Evolutionary conservation across 2,888 invertebrate genomes (phyloP).

Genomic region (Atethmia centrago): DNA sequence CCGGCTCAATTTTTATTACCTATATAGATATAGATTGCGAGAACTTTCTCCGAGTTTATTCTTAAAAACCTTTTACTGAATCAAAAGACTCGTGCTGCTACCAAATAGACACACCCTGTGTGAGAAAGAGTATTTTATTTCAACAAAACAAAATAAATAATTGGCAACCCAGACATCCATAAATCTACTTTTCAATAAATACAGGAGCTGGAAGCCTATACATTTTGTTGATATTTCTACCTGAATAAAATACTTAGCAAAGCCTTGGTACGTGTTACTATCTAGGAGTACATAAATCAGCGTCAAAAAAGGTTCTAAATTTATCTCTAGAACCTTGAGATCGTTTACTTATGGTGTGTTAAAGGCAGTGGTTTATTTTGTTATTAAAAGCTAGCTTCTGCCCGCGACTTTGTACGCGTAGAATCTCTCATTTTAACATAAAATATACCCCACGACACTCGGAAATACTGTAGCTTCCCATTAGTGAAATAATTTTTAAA

Average conservation of each 20-base stretch:
- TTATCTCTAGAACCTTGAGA: conserved; percentile 35
- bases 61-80: too few species aligned
- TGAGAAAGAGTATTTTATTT: background rate
- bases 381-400: background rate
- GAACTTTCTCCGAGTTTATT: too few species aligned
- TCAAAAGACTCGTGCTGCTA: too few species aligned
- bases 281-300: conserved; percentile 52
- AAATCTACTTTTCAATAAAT: conserved; percentile 44
- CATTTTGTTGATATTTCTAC: conserved; percentile 15
- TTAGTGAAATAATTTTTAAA: too few species aligned
- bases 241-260: conserved; percentile 13
- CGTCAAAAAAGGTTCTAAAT: conserved; percentile 36
- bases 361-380: background rate
- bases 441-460: too few species aligned
- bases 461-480: too few species aligned
- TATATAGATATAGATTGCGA: too few species aligned
- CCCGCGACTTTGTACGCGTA: too few species aligned
- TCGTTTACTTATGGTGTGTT: conserved; percentile 10
- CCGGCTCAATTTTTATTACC: too few species aligned
- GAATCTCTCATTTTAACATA: too few species aligned
- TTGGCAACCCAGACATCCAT: conserved; percentile 3
- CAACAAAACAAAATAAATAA: background rate
- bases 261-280: conserved; percentile 13
- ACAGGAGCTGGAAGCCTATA: background rate
- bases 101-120: background rate